Evolutionary conservation across 1,140 invertebrate species (phyloP).

Genomic region (Dendrolimus kikuchii): DNA sequence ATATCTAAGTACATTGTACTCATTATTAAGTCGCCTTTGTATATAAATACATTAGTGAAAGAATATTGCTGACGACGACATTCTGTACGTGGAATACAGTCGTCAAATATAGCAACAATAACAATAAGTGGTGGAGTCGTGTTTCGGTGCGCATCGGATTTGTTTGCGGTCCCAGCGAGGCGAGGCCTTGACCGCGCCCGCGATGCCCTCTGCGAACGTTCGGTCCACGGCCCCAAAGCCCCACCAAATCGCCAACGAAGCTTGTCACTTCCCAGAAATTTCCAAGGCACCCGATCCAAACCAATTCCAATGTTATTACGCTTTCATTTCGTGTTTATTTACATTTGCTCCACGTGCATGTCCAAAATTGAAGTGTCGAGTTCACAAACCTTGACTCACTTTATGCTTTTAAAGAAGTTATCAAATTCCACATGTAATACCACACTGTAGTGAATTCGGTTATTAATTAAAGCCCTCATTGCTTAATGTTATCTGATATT

Average conservation of each 20-base stretch:
- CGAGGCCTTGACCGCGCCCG: constrained; percentile 51
- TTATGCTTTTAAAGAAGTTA: background rate
- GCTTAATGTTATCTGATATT: too few relatives aligned
- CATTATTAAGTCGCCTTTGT: too few relatives aligned
- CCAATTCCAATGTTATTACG: constrained; percentile 34
- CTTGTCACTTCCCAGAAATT: constrained; percentile 37
- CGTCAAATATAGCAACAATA: constrained; percentile 20
- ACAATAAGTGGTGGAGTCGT: constrained; percentile 22
- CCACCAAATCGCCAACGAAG: constrained; percentile 21
- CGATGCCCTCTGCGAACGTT: constrained; percentile 11
- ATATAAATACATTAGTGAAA: too few relatives aligned
- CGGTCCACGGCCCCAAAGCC: constrained; percentile 13
- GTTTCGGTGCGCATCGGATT: constrained; percentile 38
- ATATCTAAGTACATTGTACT: too few relatives aligned
- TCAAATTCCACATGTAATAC: background rate
- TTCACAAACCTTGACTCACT: constrained; percentile 10
- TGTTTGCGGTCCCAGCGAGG: constrained; percentile 28
- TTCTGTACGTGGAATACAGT: constrained; percentile 1
- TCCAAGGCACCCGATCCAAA: constrained; percentile 17
- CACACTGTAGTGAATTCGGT: too few relatives aligned
- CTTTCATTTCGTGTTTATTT: constrained; percentile 23
- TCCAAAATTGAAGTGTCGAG: constrained; percentile 5
- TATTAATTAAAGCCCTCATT: too few relatives aligned
- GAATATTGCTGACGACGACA: background rate
- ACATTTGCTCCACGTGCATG: constrained; percentile 3